Percentiles rank a stretch among this genome's conserved stretches.
Evolutionary conservation across 2,888 invertebrate species (phyloP).

Genomic region (Caenorhabditis uteleia): DNA sequence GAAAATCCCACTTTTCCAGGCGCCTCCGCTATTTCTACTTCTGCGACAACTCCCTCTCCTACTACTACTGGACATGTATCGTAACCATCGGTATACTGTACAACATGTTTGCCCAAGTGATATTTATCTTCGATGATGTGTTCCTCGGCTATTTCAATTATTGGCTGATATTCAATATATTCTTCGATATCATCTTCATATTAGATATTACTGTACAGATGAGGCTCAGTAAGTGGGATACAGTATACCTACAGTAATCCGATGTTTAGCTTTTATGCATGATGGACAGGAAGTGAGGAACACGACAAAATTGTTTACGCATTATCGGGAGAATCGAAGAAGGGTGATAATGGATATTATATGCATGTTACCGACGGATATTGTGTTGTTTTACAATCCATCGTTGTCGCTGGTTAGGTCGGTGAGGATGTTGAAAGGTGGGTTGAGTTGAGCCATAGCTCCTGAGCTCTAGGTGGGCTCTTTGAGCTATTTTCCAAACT

Average conservation of each 20-base stretch:
- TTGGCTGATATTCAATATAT: constrained; percentile 53
- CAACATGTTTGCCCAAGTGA: constrained; percentile 61
- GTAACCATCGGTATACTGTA: constrained; percentile 60
- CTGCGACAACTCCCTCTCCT: constrained; percentile 32
- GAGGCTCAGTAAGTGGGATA: constrained; percentile 47
- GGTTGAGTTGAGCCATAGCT: background rate
- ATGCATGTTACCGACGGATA: constrained; percentile 53
- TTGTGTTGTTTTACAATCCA: constrained; percentile 32
- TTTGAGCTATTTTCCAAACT: too few relatives aligned
- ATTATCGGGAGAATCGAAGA: constrained; percentile 33
- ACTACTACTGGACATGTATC: constrained; percentile 63
- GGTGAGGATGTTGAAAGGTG: constrained; percentile 34
- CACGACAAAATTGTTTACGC: constrained; percentile 12
- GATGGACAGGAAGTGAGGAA: constrained; percentile 43
- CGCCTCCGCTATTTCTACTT: constrained; percentile 20
- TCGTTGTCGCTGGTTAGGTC: constrained; percentile 30
- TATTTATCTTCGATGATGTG: constrained; percentile 67
- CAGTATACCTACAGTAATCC: background rate
- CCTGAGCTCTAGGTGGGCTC: background rate
- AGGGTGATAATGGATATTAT: constrained; percentile 50
- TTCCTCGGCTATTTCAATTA: constrained; percentile 24
- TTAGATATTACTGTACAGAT: constrained; percentile 57
- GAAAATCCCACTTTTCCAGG: constrained; percentile 13
- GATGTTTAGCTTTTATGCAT: constrained; percentile 38
- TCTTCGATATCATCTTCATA: constrained; percentile 53